Conservation (phyloP, 2,113 vertebrate species). For the Monarcha castaneiventris region DNA sequence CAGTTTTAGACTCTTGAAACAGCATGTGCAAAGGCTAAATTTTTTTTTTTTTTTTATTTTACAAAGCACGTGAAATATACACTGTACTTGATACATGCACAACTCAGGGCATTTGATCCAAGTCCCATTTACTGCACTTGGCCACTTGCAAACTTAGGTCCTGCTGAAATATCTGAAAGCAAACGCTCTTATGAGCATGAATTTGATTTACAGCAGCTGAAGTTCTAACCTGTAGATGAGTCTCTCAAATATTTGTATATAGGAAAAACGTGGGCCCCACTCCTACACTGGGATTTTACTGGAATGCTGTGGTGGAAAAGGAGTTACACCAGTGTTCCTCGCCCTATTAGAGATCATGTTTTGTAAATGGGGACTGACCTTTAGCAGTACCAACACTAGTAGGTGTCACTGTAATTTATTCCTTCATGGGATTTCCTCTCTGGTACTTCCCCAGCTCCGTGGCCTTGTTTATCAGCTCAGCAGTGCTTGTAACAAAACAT, state of each 20-base stretch:
- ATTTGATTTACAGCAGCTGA: background rate
- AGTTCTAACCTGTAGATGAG: background rate
- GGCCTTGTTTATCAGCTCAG: background rate
- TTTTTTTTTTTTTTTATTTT: background rate
- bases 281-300: background rate
- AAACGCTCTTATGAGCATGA: background rate
- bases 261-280: background rate
- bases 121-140: background rate
- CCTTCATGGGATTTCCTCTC: background rate
- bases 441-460: background rate
- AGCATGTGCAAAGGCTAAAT: background rate
- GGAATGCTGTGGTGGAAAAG: background rate
- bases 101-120: background rate
- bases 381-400: background rate
- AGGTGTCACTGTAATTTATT: background rate
- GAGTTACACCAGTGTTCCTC: background rate
- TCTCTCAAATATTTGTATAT: background rate
- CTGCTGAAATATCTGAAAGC: background rate
- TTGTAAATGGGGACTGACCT: background rate
- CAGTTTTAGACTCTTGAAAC: background rate
- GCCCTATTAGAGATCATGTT: background rate
- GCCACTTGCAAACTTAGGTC: background rate
- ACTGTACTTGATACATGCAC: background rate
- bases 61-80: background rate
- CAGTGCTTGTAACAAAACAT: background rate